Evolutionary conservation across 2,113 vertebrate species (phyloP).

Genomic region (Phalacrocorax pelagicus): DNA sequence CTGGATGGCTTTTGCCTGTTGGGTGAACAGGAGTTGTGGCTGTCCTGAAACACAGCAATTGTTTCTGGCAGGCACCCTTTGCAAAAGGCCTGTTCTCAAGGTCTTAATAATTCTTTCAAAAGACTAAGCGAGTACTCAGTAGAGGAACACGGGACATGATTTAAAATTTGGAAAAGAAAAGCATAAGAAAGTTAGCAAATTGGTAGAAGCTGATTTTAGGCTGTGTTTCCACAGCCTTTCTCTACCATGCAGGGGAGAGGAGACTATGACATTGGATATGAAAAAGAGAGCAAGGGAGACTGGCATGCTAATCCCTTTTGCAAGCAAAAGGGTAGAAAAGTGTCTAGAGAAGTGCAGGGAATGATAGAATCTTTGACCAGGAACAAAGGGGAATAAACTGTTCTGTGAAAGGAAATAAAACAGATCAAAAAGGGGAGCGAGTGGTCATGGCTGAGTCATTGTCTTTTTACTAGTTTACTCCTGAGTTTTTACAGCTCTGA

Average conservation of each 20-base stretch:
- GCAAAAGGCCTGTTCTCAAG: background rate
- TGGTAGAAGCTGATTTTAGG: background rate
- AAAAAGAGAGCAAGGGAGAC: background rate
- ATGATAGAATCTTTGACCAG: constrained; percentile 4
- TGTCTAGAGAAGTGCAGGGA: background rate
- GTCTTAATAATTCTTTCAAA: background rate
- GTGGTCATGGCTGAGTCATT: background rate
- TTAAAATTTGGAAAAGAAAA: background rate
- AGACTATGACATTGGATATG: background rate
- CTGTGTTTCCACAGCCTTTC: background rate
- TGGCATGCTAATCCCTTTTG: background rate
- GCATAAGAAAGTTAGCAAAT: background rate
- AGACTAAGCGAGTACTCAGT: background rate
- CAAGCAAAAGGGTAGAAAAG: background rate
- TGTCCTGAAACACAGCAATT: background rate
- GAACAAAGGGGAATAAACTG: constrained; percentile 28
- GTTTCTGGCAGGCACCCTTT: background rate
- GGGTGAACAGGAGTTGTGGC: background rate
- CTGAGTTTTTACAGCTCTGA: background rate
- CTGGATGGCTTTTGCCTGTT: background rate
- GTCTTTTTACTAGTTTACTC: background rate
- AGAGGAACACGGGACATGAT: background rate
- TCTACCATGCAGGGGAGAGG: background rate
- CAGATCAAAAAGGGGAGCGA: background rate
- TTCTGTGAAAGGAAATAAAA: constrained; percentile 5